Base-by-base conservation (phyloP, 2,797 vertebrate genomes). In the Pseudocheirus occidentalis region DNA sequence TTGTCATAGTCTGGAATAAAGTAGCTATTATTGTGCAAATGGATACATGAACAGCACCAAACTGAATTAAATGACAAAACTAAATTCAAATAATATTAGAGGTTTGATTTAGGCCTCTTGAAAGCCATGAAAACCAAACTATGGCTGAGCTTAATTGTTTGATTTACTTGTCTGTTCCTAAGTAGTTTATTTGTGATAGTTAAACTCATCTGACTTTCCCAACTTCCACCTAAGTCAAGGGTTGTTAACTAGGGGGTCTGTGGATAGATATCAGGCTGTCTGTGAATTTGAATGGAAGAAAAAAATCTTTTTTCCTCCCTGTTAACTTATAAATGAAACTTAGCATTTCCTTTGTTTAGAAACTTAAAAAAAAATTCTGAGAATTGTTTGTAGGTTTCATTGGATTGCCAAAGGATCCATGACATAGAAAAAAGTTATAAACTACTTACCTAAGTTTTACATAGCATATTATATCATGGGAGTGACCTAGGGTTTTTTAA, bases 171-270 rank as follows among this genome's bases (percentile, higher is more conserved):
- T 96, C 27, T 89, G 28, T 91, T 40, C 29, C 55, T 93, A 91
- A 50, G 93, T 94, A 81, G 34, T 94, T 93, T 81, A 58, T 91
- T 95, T 92, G 90, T 95, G 10, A 40, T 95, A 92, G 73, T 58
- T 92, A 95, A 91, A 93, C 52, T 94, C 66, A 94, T 13, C 5
- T 92, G 11, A 95, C 40, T 81, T 73, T 81, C n/a, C 18, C n/a
- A 81, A 81, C n/a, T 81, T 81, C n/a, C 18, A 46, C 66, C n/a
- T 24, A 46, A 81, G n/a, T 81, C n/a, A 46, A 46, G 11, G 7
- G 66, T 81, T 40, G n/a, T 46, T 81, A 46, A 21, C 34, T 73
- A 73, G 18, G 18, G 18, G n/a, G n/a, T 81, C 18, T 81, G 5
- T 81, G n/a, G n/a, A 46, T 81, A 46, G 66, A 40, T 46, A 46